phyloP scores from a whole-genome alignment of 2,888 invertebrate species.

The Leptodirus hochenwartii region DNA sequence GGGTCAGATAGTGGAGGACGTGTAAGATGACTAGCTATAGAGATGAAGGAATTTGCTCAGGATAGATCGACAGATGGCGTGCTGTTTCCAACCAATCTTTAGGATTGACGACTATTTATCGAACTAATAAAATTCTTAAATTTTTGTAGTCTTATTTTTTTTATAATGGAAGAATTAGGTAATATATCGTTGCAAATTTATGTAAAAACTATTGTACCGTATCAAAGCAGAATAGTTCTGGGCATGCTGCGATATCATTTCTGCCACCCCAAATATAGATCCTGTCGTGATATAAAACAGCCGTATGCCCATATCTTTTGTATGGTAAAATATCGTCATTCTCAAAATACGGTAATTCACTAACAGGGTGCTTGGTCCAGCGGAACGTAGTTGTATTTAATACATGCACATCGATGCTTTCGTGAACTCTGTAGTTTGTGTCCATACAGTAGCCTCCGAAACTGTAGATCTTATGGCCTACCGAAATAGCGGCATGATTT shows the following conservation, averaged over 20 bases:
- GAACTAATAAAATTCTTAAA: too few species aligned
- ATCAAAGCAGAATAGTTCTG: constrained; percentile 65
- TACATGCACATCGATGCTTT: constrained; percentile 74
- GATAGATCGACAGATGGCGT: too few species aligned
- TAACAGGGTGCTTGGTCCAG: constrained; percentile 37
- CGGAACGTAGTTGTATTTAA: constrained; percentile 53
- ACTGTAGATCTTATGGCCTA: constrained; percentile 64
- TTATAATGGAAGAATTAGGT: too few species aligned
- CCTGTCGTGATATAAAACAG: constrained; percentile 56
- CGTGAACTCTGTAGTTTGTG: constrained; percentile 54
- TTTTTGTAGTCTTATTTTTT: too few species aligned
- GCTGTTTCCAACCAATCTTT: too few species aligned
- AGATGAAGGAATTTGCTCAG: too few species aligned
- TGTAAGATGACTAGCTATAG: too few species aligned
- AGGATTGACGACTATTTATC: too few species aligned
- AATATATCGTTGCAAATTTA: too few species aligned
- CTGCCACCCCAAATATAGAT: constrained; percentile 87
- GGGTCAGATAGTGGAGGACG: too few species aligned
- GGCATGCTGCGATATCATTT: constrained; percentile 69
- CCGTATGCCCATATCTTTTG: constrained; percentile 86
- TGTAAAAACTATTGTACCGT: too few species aligned
- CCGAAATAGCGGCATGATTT: constrained; percentile 77
- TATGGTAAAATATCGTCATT: constrained; percentile 42
- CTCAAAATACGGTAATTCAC: constrained; percentile 29
- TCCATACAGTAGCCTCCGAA: constrained; percentile 87